Evolutionary conservation across 2,888 invertebrate species (phyloP).

Genomic region (Drosophila subsilvestris): DNA sequence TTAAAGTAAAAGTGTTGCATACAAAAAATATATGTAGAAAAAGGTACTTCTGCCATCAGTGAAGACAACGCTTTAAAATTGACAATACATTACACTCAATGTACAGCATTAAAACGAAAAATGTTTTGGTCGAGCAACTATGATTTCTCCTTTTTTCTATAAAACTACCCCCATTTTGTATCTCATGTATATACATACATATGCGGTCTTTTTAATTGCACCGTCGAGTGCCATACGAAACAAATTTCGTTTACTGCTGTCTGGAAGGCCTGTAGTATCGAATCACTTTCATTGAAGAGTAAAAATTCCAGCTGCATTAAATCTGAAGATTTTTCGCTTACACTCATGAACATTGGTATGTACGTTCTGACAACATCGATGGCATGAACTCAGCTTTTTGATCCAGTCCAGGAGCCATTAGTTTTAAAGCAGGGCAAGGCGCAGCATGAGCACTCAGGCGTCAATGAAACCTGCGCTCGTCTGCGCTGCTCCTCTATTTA

Average conservation of each 20-base stretch:
- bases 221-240: no score
- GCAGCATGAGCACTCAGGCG: slow-evolving; percentile 19
- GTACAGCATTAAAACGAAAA: no score
- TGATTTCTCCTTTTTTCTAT: no score
- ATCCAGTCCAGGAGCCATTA: slow-evolving; percentile 11
- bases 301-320: slow-evolving; percentile 32
- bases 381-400: slow-evolving; percentile 4
- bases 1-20: slow-evolving; percentile 51
- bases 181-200: no score
- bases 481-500: slow-evolving; percentile 5
- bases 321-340: slow-evolving; percentile 25
- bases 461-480: slow-evolving; percentile 5
- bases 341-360: not conserved
- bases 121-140: no score
- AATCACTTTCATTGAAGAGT: slow-evolving; percentile 10
- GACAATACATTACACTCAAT: not conserved
- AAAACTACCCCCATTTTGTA: no score
- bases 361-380: not conserved
- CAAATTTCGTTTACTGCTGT: not conserved
- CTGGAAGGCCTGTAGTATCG: slow-evolving; percentile 1
- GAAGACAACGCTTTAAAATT: slow-evolving; percentile 13
- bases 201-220: no score
- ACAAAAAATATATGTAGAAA: slow-evolving; percentile 39
- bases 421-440: slow-evolving; percentile 14
- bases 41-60: slow-evolving; percentile 52